Evolutionary conservation across 2,113 vertebrate genomes (phyloP).

Genomic region (Paracyprichromis sp.): DNA sequence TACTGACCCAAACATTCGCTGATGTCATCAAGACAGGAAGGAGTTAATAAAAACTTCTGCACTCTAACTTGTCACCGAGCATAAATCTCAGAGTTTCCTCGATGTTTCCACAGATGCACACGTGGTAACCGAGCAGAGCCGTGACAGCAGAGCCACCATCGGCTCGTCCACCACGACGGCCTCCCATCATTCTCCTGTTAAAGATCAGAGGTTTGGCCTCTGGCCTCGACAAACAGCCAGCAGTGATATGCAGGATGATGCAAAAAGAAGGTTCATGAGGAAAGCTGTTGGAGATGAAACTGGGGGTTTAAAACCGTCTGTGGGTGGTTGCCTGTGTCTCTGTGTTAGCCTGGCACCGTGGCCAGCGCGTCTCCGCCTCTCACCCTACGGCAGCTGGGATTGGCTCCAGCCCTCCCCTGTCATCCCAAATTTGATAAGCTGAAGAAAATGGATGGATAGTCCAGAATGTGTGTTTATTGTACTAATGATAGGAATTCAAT

Average conservation of each 20-base stretch:
- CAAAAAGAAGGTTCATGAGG: neutral
- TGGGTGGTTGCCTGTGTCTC: neutral
- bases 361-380: rapidly evolving
- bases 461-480: neutral
- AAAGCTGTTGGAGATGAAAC: neutral
- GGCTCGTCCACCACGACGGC: neutral
- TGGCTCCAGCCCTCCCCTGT: neutral
- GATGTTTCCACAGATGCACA: neutral
- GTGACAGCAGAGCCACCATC: neutral
- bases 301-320: neutral
- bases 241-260: neutral
- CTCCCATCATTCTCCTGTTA: neutral
- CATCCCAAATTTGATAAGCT: neutral
- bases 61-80: neutral
- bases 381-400: neutral
- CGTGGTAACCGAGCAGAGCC: neutral
- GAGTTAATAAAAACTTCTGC: neutral
- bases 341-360: neutral
- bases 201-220: rapidly evolving
- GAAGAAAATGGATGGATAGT: neutral
- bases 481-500: neutral
- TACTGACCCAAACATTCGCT: neutral
- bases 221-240: neutral
- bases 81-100: neutral
- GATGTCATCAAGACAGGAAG: neutral